Evolutionary conservation across 2,888 invertebrate genomes (phyloP), one percentile per base, ranked within the genome.

Genomic region (Microctonus brassicae): DNA sequence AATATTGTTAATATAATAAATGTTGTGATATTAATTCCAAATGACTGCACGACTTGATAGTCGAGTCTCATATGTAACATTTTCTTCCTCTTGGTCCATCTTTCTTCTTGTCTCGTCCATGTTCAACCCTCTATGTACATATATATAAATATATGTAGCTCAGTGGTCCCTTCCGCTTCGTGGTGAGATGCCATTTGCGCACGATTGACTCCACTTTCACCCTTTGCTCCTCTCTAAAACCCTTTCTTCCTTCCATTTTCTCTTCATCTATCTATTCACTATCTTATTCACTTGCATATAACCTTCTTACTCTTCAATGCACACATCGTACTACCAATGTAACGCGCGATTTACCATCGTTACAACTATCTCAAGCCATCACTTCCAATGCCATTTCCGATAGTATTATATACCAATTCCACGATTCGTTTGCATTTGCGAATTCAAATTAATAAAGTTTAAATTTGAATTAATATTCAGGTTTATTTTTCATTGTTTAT

Each of bases 21-120:
- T 29, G 29, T 29, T 29, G 74, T 72, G 73, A 72, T 78, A 77
- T 80, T 74, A 70, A 79, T 79, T 74, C 73, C 74, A 69, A 29
- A 7, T 47, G 47, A 47, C 17, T 47, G 17, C 7, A 61, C 80
- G 78, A 76, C 78, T 80, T 77, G 78, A 77, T 80, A 80, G 80
- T 79, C 78, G 73, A 70, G 67, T 69, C 74, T 72, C 65, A 74
- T 80, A 70, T 70, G 65, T 63, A 26, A 55, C 24, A 60, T 62
- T 29, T 63, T 42, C 55, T n/a, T n/a, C 66, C 17, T 17, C 17
- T 47, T 47, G 47, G 17, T 71, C 61, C 33, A 13, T 47, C 55
- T 26, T 39, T 5, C 26, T 24, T 29, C 17, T 39, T 22, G 22
- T 39, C 20, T 42, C 57, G 24, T 13, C 22, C n/a, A 26, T 10